Base-by-base conservation (phyloP, 2,113 vertebrate genomes). In the Lophura nycthemera region DNA sequence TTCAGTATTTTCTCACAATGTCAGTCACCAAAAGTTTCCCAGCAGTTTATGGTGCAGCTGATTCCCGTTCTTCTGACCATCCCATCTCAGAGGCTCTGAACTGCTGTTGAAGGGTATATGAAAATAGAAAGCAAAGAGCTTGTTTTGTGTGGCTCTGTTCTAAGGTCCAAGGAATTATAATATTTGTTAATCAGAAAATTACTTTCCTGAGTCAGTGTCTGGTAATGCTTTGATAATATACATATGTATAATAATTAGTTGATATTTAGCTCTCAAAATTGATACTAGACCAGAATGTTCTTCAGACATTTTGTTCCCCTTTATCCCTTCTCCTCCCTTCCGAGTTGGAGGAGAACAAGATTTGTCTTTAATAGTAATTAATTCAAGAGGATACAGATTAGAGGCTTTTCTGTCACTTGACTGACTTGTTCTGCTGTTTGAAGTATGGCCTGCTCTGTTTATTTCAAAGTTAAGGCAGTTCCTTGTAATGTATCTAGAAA, bases 1-100 rank as follows among this genome's bases (percentile, higher is more conserved):
- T 95, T 13, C 61, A 71, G 29, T 61, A 40, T 61, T 95, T 91
- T 91, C 78, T 76, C 82, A 85, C 78, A 21, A 6, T 57, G 50
- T 30, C 54, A 85, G 63, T 8, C 82, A 27, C 40, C 69, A 42
- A 72, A 86, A 54, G 42, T 76, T 94, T 92, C 89, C 71, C 78
- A 85, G 81, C 2, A 0, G 60, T 61, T 48, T n/a, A 65, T 52
- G 52, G 34, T 50, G 18, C 34, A 38, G 48, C 34, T 14, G 11
- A 38, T 38, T 52, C 34, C 69, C 38, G 10, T 18, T 38, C 17
- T 52, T 69, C 16, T 71, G 47, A 34, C 34, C 50, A 38, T 36
- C 69, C 12, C 8, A 15, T 21, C 34, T 36, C 18, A 52, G 34
- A 52, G 47, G 48, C 69, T 71, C 48, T 20, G 17, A 38, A 38